Percentiles rank a stretch among this genome's conserved stretches.
These are phyloP conservation scores for Okapia johnstoni DNA, from an alignment of 2,113 vertebrate genomes.

Conservation along the genomic window DNA sequence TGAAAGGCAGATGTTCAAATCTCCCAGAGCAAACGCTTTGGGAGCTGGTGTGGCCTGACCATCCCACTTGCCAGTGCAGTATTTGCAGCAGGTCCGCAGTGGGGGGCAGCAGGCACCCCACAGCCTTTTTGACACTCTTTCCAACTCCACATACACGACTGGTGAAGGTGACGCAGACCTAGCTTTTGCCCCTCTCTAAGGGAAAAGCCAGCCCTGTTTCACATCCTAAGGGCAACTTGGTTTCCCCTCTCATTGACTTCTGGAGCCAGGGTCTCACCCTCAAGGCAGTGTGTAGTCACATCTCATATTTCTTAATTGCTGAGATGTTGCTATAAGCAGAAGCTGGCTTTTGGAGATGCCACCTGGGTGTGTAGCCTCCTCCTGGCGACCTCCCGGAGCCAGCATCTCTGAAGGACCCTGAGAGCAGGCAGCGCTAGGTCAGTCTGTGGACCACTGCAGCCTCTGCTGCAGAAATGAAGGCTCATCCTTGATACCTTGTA, in stretches of 20 bases:
- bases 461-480: not conserved
- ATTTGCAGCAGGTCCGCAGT: not conserved
- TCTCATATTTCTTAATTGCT: not conserved
- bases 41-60: fast-evolving
- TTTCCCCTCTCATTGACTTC: not conserved
- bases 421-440: not conserved
- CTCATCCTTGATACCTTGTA: fast-evolving
- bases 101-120: fast-evolving
- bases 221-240: not conserved
- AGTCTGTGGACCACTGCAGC: fast-evolving
- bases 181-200: no score
- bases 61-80: fast-evolving
- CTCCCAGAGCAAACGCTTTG: not conserved
- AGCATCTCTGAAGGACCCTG: not conserved
- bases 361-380: not conserved
- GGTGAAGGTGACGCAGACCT: not conserved
- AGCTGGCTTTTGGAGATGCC: not conserved
- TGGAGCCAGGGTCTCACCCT: fast-evolving
- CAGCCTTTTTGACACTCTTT: not conserved
- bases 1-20: not conserved
- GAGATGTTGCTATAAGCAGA: no score
- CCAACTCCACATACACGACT: fast-evolving
- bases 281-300: fast-evolving
- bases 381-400: not conserved
- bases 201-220: not conserved